A percentile compares a stretch with the other conserved stretches of the same genome.
Conservation (phyloP, 2,888 invertebrate species). For the Tanaodytes sp. region DNA sequence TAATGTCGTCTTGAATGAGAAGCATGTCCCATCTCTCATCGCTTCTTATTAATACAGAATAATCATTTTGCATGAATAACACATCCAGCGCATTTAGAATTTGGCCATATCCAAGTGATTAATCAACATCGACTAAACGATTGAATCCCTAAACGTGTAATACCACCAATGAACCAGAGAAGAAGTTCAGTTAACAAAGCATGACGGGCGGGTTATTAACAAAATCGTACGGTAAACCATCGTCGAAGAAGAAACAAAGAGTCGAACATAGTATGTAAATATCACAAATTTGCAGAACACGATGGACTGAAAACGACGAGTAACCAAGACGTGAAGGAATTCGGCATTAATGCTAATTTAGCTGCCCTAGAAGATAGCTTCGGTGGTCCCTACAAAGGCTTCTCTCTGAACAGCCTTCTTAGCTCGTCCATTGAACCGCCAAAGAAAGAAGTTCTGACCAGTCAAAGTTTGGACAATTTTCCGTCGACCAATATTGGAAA, state of each 20-base stretch:
- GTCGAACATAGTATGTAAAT: constrained; percentile 16
- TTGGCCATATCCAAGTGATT: no score
- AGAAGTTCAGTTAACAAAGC: constrained; percentile 35
- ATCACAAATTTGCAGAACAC: constrained; percentile 68
- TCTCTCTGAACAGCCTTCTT: constrained; percentile 31
- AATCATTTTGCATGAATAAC: constrained; percentile 7
- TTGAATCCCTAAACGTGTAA: no score
- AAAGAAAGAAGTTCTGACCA: constrained; percentile 19
- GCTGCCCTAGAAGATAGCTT: constrained; percentile 60
- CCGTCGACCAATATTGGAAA: constrained; percentile 15
- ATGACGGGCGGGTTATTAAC: constrained; percentile 34
- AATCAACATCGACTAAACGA: not conserved
- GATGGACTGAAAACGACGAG: constrained; percentile 54
- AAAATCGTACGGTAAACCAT: not conserved
- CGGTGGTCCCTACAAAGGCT: constrained; percentile 56
- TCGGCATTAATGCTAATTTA: constrained; percentile 48
- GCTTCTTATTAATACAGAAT: constrained; percentile 3
- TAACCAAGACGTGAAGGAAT: constrained; percentile 51
- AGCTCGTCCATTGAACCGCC: constrained; percentile 39
- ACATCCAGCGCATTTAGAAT: no score
- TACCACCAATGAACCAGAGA: not conserved
- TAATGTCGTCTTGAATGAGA: no score
- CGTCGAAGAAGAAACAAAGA: not conserved
- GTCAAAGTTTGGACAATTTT: constrained; percentile 25
- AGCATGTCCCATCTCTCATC: not conserved